These are phyloP conservation scores for Drosophila sturtevanti DNA, from an alignment of 1,140 invertebrate species.

Conservation along the genomic window DNA sequence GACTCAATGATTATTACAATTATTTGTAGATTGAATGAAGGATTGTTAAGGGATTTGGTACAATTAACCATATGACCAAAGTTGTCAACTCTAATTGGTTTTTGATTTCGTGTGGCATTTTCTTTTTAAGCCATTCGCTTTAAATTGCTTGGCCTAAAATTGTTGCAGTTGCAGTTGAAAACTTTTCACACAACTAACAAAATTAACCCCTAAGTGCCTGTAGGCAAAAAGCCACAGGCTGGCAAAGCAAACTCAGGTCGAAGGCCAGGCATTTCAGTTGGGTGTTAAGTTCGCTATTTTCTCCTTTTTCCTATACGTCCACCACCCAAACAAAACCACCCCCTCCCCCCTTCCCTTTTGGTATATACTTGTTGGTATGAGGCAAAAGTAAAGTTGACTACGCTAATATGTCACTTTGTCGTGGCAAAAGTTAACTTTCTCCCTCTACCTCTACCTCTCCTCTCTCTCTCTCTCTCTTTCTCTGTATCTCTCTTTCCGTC, in stretches of 20 bases:
- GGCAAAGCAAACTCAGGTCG: conserved; percentile 16
- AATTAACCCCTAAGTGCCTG: conserved; percentile 72
- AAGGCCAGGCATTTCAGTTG: conserved; percentile 11
- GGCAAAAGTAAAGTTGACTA: conserved; percentile 64
- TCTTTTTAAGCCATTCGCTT: too few relatives aligned
- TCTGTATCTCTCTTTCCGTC: not conserved
- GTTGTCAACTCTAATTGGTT: conserved; percentile 67
- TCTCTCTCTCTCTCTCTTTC: not conserved
- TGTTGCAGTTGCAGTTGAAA: conserved; percentile 6
- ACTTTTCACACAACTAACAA: conserved; percentile 56
- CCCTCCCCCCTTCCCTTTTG: conserved; percentile 7
- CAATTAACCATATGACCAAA: conserved; percentile 54
- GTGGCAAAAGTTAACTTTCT: conserved; percentile 76
- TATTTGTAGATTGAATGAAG: not conserved
- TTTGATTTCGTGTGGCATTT: conserved; percentile 63
- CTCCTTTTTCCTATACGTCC: not conserved
- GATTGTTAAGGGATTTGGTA: too few relatives aligned
- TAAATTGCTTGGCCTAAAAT: not conserved
- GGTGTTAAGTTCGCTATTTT: conserved; percentile 53
- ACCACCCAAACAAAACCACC: too few relatives aligned
- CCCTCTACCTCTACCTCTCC: conserved; percentile 17
- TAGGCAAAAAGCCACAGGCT: conserved; percentile 20
- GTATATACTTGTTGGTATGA: conserved; percentile 39
- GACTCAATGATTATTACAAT: not conserved
- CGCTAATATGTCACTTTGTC: conserved; percentile 80